Percentiles rank a stretch among this genome's conserved stretches.
Conservation (phyloP, 2,113 vertebrate genomes). For the Microtus montanus region DNA sequence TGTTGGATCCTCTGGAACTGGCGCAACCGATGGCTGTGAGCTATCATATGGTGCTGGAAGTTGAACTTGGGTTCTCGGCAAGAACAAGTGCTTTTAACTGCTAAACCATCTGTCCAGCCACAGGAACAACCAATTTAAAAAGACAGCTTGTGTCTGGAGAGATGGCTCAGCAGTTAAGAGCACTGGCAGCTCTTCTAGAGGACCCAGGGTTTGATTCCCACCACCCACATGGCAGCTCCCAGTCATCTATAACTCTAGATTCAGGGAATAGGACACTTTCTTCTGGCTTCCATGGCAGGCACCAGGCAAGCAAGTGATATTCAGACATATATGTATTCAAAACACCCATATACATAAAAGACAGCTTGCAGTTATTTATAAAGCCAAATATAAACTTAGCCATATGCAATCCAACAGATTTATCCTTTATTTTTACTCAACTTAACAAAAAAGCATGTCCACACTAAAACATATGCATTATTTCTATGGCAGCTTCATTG, state of each 20-base stretch:
- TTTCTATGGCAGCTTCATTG: not conserved
- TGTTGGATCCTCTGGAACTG: not conserved
- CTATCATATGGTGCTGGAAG: not conserved
- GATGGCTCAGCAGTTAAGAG: not conserved
- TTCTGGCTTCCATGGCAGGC: not conserved
- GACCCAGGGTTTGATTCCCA: not conserved
- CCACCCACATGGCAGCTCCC: not conserved
- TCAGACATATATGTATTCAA: not conserved
- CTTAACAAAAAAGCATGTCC: not conserved
- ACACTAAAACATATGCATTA: not conserved
- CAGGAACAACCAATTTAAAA: not conserved
- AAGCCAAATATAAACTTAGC: not conserved
- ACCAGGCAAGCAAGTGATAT: not conserved
- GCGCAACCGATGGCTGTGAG: not conserved
- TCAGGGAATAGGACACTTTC: not conserved
- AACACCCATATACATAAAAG: not conserved
- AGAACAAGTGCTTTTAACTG: not conserved
- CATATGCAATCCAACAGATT: not conserved
- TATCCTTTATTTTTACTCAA: not conserved
- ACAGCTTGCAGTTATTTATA: not conserved
- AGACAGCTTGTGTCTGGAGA: not conserved
- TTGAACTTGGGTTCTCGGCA: not conserved
- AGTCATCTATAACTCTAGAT: not conserved
- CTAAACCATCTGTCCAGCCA: not conserved
- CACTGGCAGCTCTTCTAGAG: not conserved